Base-by-base conservation (phyloP, 37 sponge, comb jelly and placozoan species). In the Tethya wilhelma region DNA sequence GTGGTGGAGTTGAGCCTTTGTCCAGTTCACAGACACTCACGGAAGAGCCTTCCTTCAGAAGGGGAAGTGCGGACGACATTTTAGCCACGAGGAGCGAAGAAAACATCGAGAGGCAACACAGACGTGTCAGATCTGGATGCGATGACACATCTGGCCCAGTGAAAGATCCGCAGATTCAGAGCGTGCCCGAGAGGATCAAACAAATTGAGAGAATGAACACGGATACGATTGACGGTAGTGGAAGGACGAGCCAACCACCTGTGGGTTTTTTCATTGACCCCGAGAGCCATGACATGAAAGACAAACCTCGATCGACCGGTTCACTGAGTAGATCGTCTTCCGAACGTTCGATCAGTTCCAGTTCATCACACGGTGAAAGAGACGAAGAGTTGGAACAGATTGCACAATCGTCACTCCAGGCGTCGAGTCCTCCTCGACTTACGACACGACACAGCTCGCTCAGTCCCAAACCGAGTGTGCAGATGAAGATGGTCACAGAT, bases 131-230 rank as follows among this genome's bases (percentile, higher is more conserved):
- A 40, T 77, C 78, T 4, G 49, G 64, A 31, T 1, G 67, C 39
- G 37, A 6, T n/a, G 64, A 71, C 9, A 49, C 40, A 0, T 60
- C 82, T 19, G 69, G 70, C 2, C 79, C 74, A 9, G 63, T 83
- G 17, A 68, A 75, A n/a, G 67, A 42, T 20, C 40, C 79, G 28
- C 91, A 90, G 38, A 85, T 90, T 39, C 62, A 63, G 32, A 88
- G 93, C 56, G 93, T 93, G 0, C 75, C 76, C 8, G 81, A 93
- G 55, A 69, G 89, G 43, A 80, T 93, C 53, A 93, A 88, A 62
- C 81, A 84, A 44, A 88, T 93, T 56, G 93, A 93, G 41, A 59
- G 84, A 31, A 79, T 55, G 80, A 64, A 45, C 30, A 14, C 29
- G 14, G 40, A 69, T 29, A 38, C 6, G 17, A n/a, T 26, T 30